Base-by-base conservation (phyloP, 2,888 invertebrate genomes). In the Cyclophora punctaria region DNA sequence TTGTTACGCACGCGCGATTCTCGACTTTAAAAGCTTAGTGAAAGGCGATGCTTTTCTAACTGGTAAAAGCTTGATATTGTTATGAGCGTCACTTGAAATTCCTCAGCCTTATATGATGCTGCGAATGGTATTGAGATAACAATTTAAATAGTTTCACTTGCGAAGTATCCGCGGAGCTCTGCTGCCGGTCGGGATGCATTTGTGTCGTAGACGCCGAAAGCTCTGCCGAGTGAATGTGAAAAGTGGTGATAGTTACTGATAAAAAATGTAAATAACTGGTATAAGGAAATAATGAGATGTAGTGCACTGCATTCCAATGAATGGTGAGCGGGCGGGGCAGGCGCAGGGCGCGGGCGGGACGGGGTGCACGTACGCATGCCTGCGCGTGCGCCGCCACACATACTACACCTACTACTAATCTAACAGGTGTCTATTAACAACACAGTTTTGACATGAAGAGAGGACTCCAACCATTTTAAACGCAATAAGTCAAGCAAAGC, bases 291-390 rank as follows among this genome's bases (percentile, higher is more conserved):
- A 80, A 80, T 78, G 75, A 78, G 75, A 73, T 75, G 77, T 76
- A 75, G 71, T 60, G 69, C 71, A 71, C 75, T 77, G 78, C 83
- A 84, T 84, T 83, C 82, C 82, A 66, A 80, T 81, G 79, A 82
- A 82, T 80, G 78, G 77, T 75, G 73, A 64, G 66, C 66, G 71
- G 68, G 69, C 68, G 71, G 62, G 59, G 61, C 58, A 57, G 59
- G 57, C 46, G 58, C 57, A 60, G 52, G 57, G 49, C 55, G 54
- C 52, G 41, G 48, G 56, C 60, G 59, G 52, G 58, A 54, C 44
- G 50, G 48, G 56, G 53, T 63, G 61, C 67, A 63, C 67, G 71
- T 68, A 73, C 76, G 76, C 78, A 81, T 83, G 79, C 82, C 81
- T 78, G 79, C 82, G 83, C 83, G 83, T 81, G 80, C 79, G 76